phyloP scores from a whole-genome alignment of 2,888 invertebrate species.

The Mesoligia furuncula region DNA sequence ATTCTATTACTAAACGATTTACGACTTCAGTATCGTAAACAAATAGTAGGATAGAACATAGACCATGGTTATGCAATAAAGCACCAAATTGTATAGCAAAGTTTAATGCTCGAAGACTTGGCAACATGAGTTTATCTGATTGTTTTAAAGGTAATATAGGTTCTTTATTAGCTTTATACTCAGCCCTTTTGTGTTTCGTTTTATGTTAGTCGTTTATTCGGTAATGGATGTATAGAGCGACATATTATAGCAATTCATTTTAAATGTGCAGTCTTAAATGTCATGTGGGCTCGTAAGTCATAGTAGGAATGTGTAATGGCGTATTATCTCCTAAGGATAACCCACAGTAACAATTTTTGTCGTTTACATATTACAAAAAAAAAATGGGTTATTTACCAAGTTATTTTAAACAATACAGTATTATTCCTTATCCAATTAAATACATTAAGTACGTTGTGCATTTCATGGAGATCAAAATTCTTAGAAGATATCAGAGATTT shows the following conservation, averaged over 20 bases:
- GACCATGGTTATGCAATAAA: slow-evolving; percentile 49
- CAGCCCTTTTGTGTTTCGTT: slow-evolving; percentile 68
- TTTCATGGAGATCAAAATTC: too few relatives aligned
- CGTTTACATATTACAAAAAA: too few relatives aligned
- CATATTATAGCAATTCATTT: slow-evolving; percentile 64
- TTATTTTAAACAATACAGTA: too few relatives aligned
- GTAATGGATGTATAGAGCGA: slow-evolving; percentile 70
- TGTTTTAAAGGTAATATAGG: slow-evolving; percentile 71
- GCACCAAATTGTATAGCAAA: slow-evolving; percentile 59
- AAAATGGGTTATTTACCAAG: too few relatives aligned
- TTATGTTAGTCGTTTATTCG: slow-evolving; percentile 72
- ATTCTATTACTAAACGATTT: slow-evolving; percentile 44
- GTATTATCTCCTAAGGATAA: too few relatives aligned
- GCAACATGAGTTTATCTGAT: slow-evolving; percentile 70
- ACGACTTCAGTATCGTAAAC: slow-evolving; percentile 48
- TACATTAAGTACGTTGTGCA: too few relatives aligned
- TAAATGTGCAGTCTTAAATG: slow-evolving; percentile 62
- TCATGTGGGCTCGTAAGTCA: slow-evolving; percentile 58
- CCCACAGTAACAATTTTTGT: too few relatives aligned
- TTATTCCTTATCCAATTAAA: too few relatives aligned
- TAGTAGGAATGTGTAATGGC: slow-evolving; percentile 49
- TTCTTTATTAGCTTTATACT: slow-evolving; percentile 67
- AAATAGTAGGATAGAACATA: slow-evolving; percentile 41
- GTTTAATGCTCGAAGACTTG: slow-evolving; percentile 74
- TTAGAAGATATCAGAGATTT: too few relatives aligned